Percentiles rank a stretch among this genome's conserved stretches.
phyloP scores from a whole-genome alignment of 2,888 invertebrate species.

The Eupithecia insigniata region DNA sequence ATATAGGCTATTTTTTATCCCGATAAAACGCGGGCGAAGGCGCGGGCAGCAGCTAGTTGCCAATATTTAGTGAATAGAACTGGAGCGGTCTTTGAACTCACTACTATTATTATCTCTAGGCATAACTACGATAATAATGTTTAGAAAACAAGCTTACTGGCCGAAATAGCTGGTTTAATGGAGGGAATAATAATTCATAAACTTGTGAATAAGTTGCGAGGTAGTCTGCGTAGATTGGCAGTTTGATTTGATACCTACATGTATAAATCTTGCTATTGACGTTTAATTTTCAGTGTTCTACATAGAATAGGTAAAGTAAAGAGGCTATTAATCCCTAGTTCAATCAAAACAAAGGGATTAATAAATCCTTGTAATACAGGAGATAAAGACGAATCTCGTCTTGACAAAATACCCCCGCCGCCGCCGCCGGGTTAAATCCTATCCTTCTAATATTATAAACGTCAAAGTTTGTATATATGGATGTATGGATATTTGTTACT shows the following conservation, averaged over 20 bases:
- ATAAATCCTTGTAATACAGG: background rate
- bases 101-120: constrained; percentile 74
- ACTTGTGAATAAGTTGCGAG: constrained; percentile 18
- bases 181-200: constrained; percentile 46
- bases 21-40: too few species aligned
- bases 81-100: constrained; percentile 74
- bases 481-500: too few species aligned
- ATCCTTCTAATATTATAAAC: too few species aligned
- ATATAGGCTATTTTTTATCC: too few species aligned
- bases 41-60: too few species aligned
- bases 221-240: constrained; percentile 18
- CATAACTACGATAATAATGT: constrained; percentile 67
- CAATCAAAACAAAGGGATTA: background rate
- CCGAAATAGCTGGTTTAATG: constrained; percentile 54
- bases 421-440: background rate
- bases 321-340: background rate
- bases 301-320: background rate
- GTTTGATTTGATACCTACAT: constrained; percentile 22
- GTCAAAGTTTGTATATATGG: too few species aligned
- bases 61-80: constrained; percentile 70
- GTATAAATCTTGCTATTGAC: constrained; percentile 17
- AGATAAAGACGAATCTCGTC: background rate
- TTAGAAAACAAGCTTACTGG: constrained; percentile 61
- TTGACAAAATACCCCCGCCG: background rate
- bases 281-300: constrained; percentile 14